Evolutionary conservation across 2,113 vertebrate genomes (phyloP).

Genomic region (Channa argus): DNA sequence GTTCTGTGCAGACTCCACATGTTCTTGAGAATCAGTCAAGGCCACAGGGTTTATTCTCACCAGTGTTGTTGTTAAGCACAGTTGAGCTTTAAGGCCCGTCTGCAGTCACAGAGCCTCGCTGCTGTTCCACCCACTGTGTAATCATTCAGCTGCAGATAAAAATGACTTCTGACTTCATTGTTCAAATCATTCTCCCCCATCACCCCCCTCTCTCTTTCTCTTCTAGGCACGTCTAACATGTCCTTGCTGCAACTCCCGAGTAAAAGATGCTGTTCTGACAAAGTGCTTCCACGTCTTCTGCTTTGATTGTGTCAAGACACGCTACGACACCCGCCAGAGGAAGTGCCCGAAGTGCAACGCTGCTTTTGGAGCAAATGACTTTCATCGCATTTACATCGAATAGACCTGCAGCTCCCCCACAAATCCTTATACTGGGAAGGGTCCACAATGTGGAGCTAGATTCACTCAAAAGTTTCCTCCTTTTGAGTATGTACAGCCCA

Average conservation of each 20-base stretch:
- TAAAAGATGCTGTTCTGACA: conserved; percentile 95
- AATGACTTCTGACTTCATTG: conserved; percentile 28
- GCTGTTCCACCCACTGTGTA: conserved; percentile 33
- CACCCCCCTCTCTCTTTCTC: not conserved
- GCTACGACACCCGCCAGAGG: conserved; percentile 95
- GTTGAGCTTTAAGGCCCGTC: conserved; percentile 19
- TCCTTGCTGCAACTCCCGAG: conserved; percentile 96
- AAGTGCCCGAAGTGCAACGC: conserved; percentile 98
- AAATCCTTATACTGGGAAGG: not conserved
- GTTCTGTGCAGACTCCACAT: not conserved
- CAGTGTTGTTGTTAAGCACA: not conserved
- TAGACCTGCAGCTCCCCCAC: conserved; percentile 64
- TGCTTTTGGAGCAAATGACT: conserved; percentile 96
- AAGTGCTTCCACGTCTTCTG: conserved; percentile 99
- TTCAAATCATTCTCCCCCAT: conserved; percentile 11
- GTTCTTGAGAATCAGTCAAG: not conserved
- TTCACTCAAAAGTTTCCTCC: conserved; percentile 7
- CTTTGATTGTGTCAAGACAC: conserved; percentile 96
- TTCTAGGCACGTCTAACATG: conserved; percentile 93
- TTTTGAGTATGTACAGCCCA: not conserved
- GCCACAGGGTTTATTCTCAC: not conserved
- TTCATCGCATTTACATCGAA: conserved; percentile 96
- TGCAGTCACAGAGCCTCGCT: not conserved
- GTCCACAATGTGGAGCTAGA: not conserved
- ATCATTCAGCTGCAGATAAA: conserved; percentile 25